Conservation (phyloP, 2,888 invertebrate genomes). For the Ochropacha duplaris region DNA sequence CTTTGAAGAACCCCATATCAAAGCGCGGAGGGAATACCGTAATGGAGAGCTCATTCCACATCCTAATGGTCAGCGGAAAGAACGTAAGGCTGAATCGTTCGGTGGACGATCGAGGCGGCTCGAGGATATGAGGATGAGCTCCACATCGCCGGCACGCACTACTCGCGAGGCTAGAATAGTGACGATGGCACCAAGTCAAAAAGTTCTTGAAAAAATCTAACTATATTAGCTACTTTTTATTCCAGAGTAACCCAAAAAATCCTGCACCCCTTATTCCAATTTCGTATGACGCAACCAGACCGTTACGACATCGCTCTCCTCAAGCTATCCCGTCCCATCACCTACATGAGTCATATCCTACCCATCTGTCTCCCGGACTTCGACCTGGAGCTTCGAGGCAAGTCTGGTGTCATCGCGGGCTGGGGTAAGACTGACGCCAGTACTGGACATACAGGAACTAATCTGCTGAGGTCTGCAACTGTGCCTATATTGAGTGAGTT, state of each 20-base stretch:
- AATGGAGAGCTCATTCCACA: too few relatives aligned
- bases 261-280: conserved; percentile 91
- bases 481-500: conserved; percentile 90
- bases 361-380: conserved; percentile 90
- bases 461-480: conserved; percentile 89
- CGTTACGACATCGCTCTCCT: conserved; percentile 90
- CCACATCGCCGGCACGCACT: too few relatives aligned
- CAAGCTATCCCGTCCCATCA: conserved; percentile 86
- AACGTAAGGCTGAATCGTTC: too few relatives aligned
- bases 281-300: conserved; percentile 92
- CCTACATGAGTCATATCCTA: conserved; percentile 86
- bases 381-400: conserved; percentile 62
- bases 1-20: too few relatives aligned
- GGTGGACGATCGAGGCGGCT: too few relatives aligned
- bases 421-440: conserved; percentile 92
- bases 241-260: conserved; percentile 87
- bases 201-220: too few relatives aligned
- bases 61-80: too few relatives aligned
- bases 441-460: conserved; percentile 90
- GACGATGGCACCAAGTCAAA: too few relatives aligned
- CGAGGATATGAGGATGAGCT: too few relatives aligned
- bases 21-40: too few relatives aligned
- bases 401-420: conserved; percentile 86
- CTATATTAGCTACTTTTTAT: conserved; percentile 3
- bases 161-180: too few relatives aligned